Evolutionary conservation across 2,797 vertebrate species (phyloP), one percentile per base, ranked within the genome.

Genomic region (Moxostoma hubbsi): DNA sequence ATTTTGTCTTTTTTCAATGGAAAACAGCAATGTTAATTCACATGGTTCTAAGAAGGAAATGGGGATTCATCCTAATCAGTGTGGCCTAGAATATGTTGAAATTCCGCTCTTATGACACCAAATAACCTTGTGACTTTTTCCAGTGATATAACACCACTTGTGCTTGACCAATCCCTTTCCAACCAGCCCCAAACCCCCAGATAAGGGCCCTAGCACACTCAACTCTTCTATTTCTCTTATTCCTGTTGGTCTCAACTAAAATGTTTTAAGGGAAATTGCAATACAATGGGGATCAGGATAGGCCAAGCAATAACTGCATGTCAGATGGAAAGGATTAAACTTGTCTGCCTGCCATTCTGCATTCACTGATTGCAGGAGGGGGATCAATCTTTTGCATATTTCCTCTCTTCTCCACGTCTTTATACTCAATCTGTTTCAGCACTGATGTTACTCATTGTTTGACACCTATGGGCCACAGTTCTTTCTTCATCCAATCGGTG

Each of bases 181-280:
- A 71, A 55, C 50, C 54, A 49, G 12, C 46, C 15, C 36, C 36
- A 36, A 36, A 3, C 36, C 36, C 16, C 11, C 9, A 57, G 53
- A 58, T 9, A 50, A 73, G 51, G 54, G 69, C 46, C 50, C 46
- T n/a, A 7, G 12, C 53, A 57, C 70, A 18, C 6, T 61, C 68
- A 55, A 77, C 70, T 67, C 61, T 16, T 82, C 18, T 15, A n/a
- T 24, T 45, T 45, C 57, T 47, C 10, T 66, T 58, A 73, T 76
- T 64, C 84, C 64, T 63, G 50, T 12, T 64, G 73, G 53, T 71
- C 84, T 87, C 82, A 86, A 86, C 86, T 85, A 65, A 85, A 87
- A 80, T 79, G 77, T 87, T 87, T 36, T 88, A 86, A 82, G 79
- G 73, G 66, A 89, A 89, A 89, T 91, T 86, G 89, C 81, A 24